A percentile compares a stretch with the other conserved stretches of the same genome.
Evolutionary conservation across 2,888 invertebrate genomes (phyloP).

Genomic region (Rhimphoctona megacephalus): DNA sequence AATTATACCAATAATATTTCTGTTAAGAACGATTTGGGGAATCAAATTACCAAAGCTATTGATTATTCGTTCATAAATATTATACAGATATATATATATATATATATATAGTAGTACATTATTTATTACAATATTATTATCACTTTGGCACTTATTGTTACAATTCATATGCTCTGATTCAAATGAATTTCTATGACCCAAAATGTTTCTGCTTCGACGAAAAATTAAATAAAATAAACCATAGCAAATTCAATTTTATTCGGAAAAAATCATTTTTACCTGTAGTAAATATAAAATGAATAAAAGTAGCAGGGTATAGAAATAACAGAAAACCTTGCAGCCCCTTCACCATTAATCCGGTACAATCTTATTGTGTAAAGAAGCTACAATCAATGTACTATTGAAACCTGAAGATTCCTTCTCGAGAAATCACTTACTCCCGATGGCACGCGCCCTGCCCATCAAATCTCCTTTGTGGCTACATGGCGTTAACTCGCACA

Average conservation of each 20-base stretch:
- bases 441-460: slow-evolving; percentile 68
- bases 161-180: neutral
- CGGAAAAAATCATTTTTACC: neutral
- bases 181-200: neutral
- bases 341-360: neutral
- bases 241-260: neutral
- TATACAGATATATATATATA: neutral
- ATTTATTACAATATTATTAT: neutral
- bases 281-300: neutral
- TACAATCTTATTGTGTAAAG: neutral
- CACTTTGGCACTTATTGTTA: neutral
- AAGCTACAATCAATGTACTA: slow-evolving; percentile 44
- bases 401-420: slow-evolving; percentile 55
- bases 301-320: neutral
- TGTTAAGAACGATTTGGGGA: neutral
- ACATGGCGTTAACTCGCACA: slow-evolving; percentile 23
- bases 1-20: slow-evolving; percentile 10
- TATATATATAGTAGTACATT: neutral
- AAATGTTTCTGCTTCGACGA: neutral
- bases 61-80: neutral
- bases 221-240: neutral
- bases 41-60: neutral
- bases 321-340: neutral
- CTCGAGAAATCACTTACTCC: slow-evolving; percentile 61
- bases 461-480: slow-evolving; percentile 69